Evolutionary conservation across 2,113 vertebrate genomes (phyloP), one percentile per base, ranked within the genome.

Genomic region (Microtus pennsylvanicus): DNA sequence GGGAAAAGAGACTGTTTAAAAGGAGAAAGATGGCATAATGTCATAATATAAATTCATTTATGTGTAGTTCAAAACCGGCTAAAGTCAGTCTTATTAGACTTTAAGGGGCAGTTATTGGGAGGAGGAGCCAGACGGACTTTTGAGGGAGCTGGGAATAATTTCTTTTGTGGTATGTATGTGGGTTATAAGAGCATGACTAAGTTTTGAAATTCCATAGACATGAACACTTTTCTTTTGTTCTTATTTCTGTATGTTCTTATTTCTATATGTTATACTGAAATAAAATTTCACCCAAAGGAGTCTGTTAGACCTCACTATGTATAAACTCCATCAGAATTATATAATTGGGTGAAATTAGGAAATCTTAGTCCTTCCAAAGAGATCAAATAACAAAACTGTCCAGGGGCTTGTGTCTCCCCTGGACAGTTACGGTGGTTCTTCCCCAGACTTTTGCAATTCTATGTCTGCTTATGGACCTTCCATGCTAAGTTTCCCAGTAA

Each of bases 311-410:
- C 35, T 8, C 14, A 30, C 58, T 74, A 11, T 70, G 33, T 89
- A 58, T 87, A 65, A 63, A 70, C 3, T 74, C 8, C 38, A 7
- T 28, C 58, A 2, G 30, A 87, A 52, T 26, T 52, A 70, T 1
- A 16, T n/a, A 69, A 50, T 47, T 86, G 28, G 14, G 55, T 89
- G 63, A 52, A 35, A 38, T 4, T 58, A n/a, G 72, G n/a, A 17
- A n/a, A 81, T 86, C 47, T 94, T 94, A 90, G 45, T 16, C 16
- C 12, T 81, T 95, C 35, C 45, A 82, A 97, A 93, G 70, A 86
- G 33, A 91, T 93, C 6, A 82, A 78, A 92, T 82, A 93, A 82
- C 63, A 95, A 93, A 92, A 74, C 1, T 13, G 17, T 16, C 92
- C 74, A 63, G 35, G 72, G 30, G 30, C 11, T 80, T 61, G 8